Percentiles rank a stretch among this genome's conserved stretches.
phyloP scores from a whole-genome alignment of 2,888 invertebrate species.

The Platycheirus rosarum region DNA sequence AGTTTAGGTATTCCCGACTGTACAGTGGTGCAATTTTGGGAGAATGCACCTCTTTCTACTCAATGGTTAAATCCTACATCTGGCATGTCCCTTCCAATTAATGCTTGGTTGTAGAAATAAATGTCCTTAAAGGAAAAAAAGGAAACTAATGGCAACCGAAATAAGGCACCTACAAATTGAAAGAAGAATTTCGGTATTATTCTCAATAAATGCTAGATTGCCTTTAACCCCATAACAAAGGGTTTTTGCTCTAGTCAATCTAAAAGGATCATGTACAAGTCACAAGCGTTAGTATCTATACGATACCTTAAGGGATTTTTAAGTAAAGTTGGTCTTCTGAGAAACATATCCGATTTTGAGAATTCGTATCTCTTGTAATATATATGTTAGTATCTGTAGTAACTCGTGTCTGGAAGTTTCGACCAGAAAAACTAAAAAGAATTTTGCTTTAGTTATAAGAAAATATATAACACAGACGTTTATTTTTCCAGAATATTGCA shows the following conservation, averaged over 20 bases:
- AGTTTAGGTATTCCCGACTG: slow-evolving; percentile 53
- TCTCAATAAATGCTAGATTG: slow-evolving; percentile 10
- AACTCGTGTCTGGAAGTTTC: no score
- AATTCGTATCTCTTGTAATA: no score
- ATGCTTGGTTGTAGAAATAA: slow-evolving; percentile 29
- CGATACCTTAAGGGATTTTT: no score
- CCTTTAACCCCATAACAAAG: slow-evolving; percentile 11
- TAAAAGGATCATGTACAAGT: neutral
- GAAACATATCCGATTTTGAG: no score
- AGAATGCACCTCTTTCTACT: slow-evolving; percentile 21
- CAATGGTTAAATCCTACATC: slow-evolving; percentile 16
- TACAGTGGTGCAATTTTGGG: slow-evolving; percentile 49
- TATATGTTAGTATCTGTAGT: no score
- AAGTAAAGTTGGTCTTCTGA: no score
- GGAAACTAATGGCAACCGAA: neutral
- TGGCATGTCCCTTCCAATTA: slow-evolving; percentile 35
- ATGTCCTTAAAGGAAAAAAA: neutral
- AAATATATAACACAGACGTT: no score
- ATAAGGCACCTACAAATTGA: neutral
- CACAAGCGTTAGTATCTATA: no score
- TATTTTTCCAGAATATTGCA: no score
- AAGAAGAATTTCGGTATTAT: neutral
- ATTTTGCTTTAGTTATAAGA: no score
- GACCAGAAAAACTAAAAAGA: no score
- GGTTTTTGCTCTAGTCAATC: slow-evolving; percentile 12